Evolutionary conservation across 2,888 invertebrate species (phyloP).

Genomic region (Cheilosia scutellata): DNA sequence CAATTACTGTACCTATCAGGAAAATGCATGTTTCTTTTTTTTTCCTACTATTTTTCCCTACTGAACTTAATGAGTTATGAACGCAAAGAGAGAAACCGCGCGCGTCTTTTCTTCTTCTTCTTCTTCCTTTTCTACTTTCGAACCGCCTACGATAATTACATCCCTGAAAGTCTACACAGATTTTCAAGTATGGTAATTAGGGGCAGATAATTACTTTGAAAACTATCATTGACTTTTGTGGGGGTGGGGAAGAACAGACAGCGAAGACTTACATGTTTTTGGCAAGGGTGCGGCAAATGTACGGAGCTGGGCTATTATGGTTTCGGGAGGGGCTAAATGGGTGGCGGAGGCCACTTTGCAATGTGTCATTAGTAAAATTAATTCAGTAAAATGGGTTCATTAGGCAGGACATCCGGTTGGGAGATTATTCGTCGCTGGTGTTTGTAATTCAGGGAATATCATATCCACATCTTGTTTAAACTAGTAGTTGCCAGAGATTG

Average conservation of each 20-base stretch:
- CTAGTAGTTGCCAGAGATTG: conserved; percentile 4
- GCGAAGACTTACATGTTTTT: conserved; percentile 27
- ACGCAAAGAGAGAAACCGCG: conserved; percentile 18
- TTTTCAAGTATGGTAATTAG: conserved; percentile 75
- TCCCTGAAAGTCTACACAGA: conserved; percentile 45
- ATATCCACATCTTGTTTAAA: not conserved
- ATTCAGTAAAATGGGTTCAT: conserved; percentile 70
- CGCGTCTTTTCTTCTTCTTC: too few species aligned
- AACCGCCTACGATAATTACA: conserved; percentile 62
- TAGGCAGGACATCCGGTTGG: conserved; percentile 62
- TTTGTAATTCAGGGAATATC: conserved; percentile 3
- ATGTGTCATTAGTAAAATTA: conserved; percentile 72
- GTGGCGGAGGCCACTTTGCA: conserved; percentile 10
- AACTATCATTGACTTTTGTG: conserved; percentile 70
- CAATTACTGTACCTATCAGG: conserved; percentile 71
- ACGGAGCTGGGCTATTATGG: conserved; percentile 1
- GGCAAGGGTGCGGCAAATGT: not conserved
- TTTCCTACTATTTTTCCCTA: not conserved
- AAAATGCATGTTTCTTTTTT: conserved; percentile 35
- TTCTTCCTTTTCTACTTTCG: conserved; percentile 7
- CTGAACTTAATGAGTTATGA: conserved; percentile 66
- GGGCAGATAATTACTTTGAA: conserved; percentile 74
- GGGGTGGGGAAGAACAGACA: not conserved
- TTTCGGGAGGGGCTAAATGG: not conserved
- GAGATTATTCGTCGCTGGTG: conserved; percentile 31